Evolutionary conservation across 1,140 invertebrate genomes (phyloP), one percentile per base, ranked within the genome.

Genomic region (Lepidurus couesii): DNA sequence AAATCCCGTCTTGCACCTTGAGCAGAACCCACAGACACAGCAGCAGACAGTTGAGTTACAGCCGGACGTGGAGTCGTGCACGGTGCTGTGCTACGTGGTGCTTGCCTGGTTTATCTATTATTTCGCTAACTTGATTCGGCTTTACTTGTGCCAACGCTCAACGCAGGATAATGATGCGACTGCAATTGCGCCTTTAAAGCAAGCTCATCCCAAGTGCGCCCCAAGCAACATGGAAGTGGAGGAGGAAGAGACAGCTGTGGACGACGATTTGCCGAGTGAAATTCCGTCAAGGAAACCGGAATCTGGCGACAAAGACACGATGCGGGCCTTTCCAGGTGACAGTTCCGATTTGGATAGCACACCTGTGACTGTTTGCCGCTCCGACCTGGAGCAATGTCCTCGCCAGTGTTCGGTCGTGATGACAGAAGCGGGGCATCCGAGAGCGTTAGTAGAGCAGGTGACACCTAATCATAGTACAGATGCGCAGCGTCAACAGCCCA

Each of bases 401-500:
- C 34, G 34, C 34, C 34, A 34, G 34, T 34, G 34, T 34, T 34
- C 34, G 0, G 21, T 7, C 13, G 53, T 65, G 53, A 65, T 7
- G 53, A 7, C 16, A 21, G 53, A 21, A 21, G 53, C 53, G 53
- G 21, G 21, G 21, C 53, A 21, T 7, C 16, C 16, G 53, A 65
- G 16, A 34, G 16, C 53, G 16, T 21, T 9, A 21, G 16, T 7
- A 21, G 53, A 65, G 53, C 53, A 13, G 21, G 53, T 65, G 53
- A 65, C 53, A 65, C 16, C 2, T 1, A 21, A n/a, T 9, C 21
- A 21, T 65, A 65, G 21, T 6, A 7, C 53, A 65, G 53, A 65
- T 65, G 53, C 53, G 53, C 53, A 65, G 53, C 53, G 53, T 65
- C 53, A 65, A 65, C 53, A 65, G 21, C 53, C 53, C 16, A 65